A percentile compares a stretch with the other conserved stretches of the same genome.
Conservation (phyloP, 2,797 vertebrate species). For the Propithecus deckenii region DNA sequence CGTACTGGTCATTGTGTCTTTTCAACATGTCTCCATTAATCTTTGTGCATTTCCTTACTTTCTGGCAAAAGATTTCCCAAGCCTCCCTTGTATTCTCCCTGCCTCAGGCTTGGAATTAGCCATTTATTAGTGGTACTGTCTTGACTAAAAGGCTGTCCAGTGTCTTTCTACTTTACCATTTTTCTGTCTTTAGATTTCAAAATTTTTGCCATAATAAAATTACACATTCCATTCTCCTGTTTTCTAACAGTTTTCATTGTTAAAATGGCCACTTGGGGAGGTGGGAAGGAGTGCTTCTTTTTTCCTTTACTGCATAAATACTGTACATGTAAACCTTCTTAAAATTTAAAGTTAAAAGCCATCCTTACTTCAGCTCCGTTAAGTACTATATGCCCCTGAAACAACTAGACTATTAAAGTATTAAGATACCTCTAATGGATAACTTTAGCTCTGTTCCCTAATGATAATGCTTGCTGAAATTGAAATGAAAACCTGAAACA, state of each 20-base stretch:
- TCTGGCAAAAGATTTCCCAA: background rate
- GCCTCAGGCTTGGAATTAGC: background rate
- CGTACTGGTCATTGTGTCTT: background rate
- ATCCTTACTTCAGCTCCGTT: background rate
- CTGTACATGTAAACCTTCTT: background rate
- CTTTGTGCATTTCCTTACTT: background rate
- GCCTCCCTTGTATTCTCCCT: background rate
- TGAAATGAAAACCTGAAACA: constrained; percentile 15
- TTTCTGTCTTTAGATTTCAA: background rate
- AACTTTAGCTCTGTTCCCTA: background rate
- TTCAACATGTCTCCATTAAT: background rate
- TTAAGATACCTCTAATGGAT: background rate
- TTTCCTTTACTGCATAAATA: background rate
- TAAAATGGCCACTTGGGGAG: background rate
- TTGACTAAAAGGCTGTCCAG: background rate
- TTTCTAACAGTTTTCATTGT: constrained; percentile 31
- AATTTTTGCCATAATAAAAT: background rate
- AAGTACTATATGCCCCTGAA: background rate
- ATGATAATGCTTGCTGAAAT: background rate
- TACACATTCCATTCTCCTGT: background rate
- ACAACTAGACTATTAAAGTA: background rate
- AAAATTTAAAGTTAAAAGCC: constrained; percentile 8
- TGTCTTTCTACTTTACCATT: background rate
- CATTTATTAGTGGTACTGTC: background rate
- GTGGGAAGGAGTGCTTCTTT: background rate